These are phyloP conservation scores for Sorex araneus DNA, from an alignment of 2,113 vertebrate genomes.

Conservation along the genomic window DNA sequence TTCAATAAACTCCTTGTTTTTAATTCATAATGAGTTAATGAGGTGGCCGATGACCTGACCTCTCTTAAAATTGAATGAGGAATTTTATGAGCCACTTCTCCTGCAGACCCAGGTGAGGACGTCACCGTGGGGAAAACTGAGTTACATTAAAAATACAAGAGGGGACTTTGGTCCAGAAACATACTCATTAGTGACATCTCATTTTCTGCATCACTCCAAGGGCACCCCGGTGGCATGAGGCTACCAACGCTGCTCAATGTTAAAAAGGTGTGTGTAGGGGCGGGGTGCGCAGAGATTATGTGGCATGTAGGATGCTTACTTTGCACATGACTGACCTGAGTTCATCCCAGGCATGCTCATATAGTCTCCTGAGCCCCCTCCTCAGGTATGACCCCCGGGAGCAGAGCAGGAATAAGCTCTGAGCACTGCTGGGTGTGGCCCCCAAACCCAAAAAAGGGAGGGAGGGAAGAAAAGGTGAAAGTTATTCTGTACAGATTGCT, in stretches of 20 bases:
- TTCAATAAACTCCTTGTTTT: conserved; percentile 29
- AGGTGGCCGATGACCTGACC: conserved; percentile 14
- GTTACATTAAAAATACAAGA: not conserved
- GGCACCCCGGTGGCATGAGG: rapidly evolving
- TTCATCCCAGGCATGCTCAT: no score
- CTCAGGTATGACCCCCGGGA: no score
- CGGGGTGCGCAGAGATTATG: no score
- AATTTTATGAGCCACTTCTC: not conserved
- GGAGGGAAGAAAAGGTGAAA: no score
- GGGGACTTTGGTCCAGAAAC: not conserved
- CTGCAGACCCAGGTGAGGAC: not conserved
- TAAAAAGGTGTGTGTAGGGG: no score
- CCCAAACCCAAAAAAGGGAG: not conserved
- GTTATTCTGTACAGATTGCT: not conserved
- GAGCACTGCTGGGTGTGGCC: no score
- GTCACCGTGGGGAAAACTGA: not conserved
- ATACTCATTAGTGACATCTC: not conserved
- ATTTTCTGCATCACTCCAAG: not conserved
- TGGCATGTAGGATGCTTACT: no score
- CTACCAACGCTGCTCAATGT: not conserved
- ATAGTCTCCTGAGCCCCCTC: no score
- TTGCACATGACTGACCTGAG: no score
- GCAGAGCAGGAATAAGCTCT: no score
- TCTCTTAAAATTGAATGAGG: not conserved
- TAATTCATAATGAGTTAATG: conserved; percentile 46